Evolutionary conservation across 2,797 vertebrate species (phyloP).

Genomic region (Manis crassicaudata): DNA sequence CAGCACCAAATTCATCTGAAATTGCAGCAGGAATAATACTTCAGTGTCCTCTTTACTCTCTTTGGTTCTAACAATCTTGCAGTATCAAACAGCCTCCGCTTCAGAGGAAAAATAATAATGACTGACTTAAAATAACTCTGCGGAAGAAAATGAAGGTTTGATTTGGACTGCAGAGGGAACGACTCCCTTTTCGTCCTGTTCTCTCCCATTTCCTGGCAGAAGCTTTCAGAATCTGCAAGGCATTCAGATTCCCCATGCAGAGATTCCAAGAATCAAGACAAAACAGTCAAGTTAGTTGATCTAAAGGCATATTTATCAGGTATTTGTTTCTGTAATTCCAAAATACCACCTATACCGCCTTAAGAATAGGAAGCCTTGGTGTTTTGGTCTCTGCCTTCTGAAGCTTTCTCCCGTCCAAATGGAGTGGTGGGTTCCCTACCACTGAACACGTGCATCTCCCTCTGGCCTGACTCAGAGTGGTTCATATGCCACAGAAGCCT

Average conservation of each 20-base stretch:
- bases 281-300: slow-evolving; percentile 21
- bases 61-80: slow-evolving; percentile 74
- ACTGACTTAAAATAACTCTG: slow-evolving; percentile 83
- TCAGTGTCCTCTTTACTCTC: slow-evolving; percentile 68
- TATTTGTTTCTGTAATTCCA: not conserved
- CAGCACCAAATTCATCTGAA: slow-evolving; percentile 73
- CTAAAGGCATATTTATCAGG: not conserved
- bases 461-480: not conserved
- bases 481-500: not conserved
- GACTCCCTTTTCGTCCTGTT: slow-evolving; percentile 60
- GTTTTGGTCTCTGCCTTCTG: not conserved
- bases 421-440: not conserved
- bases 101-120: slow-evolving; percentile 82
- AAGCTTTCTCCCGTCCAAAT: not conserved
- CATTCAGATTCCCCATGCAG: slow-evolving; percentile 51
- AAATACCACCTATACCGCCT: not conserved
- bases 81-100: slow-evolving; percentile 76
- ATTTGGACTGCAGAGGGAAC: slow-evolving; percentile 80
- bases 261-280: slow-evolving; percentile 60
- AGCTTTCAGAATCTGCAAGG: slow-evolving; percentile 62
- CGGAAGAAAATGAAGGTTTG: slow-evolving; percentile 79
- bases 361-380: not conserved
- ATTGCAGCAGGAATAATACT: slow-evolving; percentile 77
- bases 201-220: slow-evolving; percentile 64
- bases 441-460: not conserved